Conservation (phyloP, 2,888 invertebrate genomes). For the Epirrhoe alternata region DNA sequence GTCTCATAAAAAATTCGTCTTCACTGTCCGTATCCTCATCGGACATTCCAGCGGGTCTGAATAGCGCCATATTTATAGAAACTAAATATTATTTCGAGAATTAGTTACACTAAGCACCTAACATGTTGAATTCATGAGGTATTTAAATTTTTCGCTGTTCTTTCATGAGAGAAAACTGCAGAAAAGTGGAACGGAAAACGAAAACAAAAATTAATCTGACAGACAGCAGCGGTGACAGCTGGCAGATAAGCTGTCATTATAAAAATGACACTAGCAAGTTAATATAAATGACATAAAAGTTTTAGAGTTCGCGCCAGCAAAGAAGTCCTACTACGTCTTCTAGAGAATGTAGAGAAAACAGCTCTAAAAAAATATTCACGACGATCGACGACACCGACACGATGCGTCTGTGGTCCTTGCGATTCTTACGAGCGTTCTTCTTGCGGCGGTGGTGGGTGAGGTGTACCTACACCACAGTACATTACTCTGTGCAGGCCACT, state of each 20-base stretch:
- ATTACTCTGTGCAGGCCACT: too few relatives aligned
- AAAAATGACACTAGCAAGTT: neutral
- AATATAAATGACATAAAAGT: neutral
- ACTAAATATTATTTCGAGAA: conserved; percentile 6
- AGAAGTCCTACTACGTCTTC: too few relatives aligned
- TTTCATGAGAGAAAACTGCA: neutral
- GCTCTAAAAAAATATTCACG: too few relatives aligned
- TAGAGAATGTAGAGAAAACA: too few relatives aligned
- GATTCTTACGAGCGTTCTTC: too few relatives aligned
- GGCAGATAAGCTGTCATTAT: neutral
- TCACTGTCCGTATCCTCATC: conserved; percentile 76
- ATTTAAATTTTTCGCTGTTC: conserved; percentile 2
- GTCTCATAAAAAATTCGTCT: conserved; percentile 69
- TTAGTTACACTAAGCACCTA: neutral
- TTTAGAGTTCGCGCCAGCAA: too few relatives aligned
- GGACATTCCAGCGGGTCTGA: conserved; percentile 74
- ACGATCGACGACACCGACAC: too few relatives aligned
- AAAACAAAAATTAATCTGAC: conserved; percentile 14
- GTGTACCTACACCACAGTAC: neutral
- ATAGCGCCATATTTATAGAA: conserved; percentile 48
- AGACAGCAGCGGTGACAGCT: neutral
- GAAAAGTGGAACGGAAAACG: conserved; percentile 6
- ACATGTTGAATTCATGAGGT: conserved; percentile 10
- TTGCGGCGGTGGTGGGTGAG: too few relatives aligned
- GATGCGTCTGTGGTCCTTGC: too few relatives aligned